Base-by-base conservation (phyloP, 2,113 vertebrate species). In the Pluvianellus socialis region DNA sequence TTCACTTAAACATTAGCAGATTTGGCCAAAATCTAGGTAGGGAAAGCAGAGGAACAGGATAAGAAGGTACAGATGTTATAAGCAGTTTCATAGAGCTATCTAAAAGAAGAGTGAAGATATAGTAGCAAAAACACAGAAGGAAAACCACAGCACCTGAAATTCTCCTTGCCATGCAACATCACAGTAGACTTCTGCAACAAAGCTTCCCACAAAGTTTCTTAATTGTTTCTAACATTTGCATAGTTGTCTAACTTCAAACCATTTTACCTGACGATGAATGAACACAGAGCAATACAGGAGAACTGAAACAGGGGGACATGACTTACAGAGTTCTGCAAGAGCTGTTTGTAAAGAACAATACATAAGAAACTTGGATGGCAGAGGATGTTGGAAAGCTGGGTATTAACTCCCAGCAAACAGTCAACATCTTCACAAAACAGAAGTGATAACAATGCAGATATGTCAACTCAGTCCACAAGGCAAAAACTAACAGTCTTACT, bases 51-150 rank as follows among this genome's bases (percentile, higher is more conserved):
- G 4, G 16, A 55, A 66, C 12, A 68, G 30, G 76, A 7, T 38
- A 35, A 45, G 13, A 59, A 47, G 14, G 12, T 28, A 44, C 4
- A 53, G 42, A 12, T 5, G 16, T 52, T 14, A 40, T 7, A 5
- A 23, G 9, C 3, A 30, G 32, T n/a, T 38, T 73, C 53, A 26
- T 4, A 44, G 16, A 90, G 32, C 14, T 20, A 23, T 9, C 14
- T 11, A 20, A 58, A 75, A 72, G 21, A 40, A 14, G 6, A 24
- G 1, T 12, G 5, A 79, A 17, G 1, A 77, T 44, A 65, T 0
- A 84, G 13, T 18, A 81, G 5, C 14, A 33, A 44, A 90, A 58
- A 59, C 7, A 71, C 40, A 49, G 38, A 63, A 47, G 0, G 3
- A 68, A 61, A 18, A 55, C 44, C 12, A 28, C 2, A 17, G 1